A percentile compares a stretch with the other conserved stretches of the same genome.
Conservation (phyloP, 2,888 invertebrate genomes). For the Listrodromus nycthemerus region DNA sequence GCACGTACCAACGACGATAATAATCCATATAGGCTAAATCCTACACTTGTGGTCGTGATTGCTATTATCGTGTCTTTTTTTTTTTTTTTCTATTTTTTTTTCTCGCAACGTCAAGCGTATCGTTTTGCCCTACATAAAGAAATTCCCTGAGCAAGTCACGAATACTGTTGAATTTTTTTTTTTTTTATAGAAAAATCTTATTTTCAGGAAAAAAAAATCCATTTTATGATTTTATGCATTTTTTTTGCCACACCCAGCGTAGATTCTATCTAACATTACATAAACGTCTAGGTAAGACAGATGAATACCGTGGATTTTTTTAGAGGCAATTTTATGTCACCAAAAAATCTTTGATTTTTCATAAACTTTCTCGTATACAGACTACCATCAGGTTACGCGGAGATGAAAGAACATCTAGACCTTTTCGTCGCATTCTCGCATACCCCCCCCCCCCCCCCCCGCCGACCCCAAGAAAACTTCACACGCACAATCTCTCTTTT, state of each 20-base stretch:
- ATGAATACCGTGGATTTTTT: background rate
- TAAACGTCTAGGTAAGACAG: background rate
- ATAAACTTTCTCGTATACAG: background rate
- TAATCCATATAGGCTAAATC: background rate
- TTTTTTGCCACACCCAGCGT: background rate
- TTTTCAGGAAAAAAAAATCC: background rate
- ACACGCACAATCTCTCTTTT: slow-evolving; percentile 1
- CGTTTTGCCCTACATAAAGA: background rate
- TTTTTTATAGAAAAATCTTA: background rate
- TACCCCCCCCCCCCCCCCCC: too few species aligned
- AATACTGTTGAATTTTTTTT: background rate
- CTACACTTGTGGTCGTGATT: background rate
- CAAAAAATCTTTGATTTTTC: background rate
- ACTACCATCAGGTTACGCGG: background rate
- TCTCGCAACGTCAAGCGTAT: background rate
- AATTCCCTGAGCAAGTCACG: background rate
- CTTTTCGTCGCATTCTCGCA: background rate
- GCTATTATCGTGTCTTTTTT: background rate
- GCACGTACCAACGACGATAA: slow-evolving; percentile 6
- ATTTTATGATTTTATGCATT: background rate
- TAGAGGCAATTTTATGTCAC: background rate
- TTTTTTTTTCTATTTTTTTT: background rate
- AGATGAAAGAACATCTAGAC: background rate
- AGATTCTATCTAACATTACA: background rate
- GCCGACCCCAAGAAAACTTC: background rate